Evolutionary conservation across 2,888 invertebrate genomes (phyloP).

Genomic region (Hirtodrosophila histrioides): DNA sequence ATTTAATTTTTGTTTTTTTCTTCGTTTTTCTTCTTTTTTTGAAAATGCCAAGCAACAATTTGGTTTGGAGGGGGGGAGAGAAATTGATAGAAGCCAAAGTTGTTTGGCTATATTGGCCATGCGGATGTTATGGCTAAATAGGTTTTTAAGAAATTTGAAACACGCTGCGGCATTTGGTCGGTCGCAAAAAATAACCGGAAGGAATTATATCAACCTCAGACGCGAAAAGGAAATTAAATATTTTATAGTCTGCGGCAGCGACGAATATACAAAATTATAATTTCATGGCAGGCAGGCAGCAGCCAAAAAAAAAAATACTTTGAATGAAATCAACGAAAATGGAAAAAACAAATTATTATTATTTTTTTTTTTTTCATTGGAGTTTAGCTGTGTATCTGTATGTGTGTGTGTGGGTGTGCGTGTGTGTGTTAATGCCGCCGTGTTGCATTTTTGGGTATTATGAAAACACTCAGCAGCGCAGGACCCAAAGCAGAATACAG

Average conservation of each 20-base stretch:
- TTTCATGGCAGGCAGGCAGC: conserved; percentile 40
- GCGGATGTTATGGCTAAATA: conserved; percentile 54
- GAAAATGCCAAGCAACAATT: conserved; percentile 12
- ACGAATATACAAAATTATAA: conserved; percentile 60
- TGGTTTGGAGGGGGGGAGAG: conserved; percentile 5
- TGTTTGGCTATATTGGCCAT: conserved; percentile 42
- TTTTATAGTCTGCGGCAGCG: conserved; percentile 73
- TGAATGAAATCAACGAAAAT: conserved; percentile 66
- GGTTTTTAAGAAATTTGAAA: conserved; percentile 67
- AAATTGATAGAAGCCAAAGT: conserved; percentile 35
- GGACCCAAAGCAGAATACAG: conserved; percentile 9
- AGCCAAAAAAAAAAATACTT: conserved; percentile 43
- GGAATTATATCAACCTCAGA: conserved; percentile 74
- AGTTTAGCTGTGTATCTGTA: neutral
- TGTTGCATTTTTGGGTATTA: conserved; percentile 67
- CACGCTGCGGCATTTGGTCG: conserved; percentile 38
- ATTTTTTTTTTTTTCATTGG: conserved; percentile 4
- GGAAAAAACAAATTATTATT: conserved; percentile 46
- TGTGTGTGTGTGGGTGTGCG: conserved; percentile 10
- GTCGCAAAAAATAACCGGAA: conserved; percentile 70
- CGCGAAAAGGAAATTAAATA: conserved; percentile 76
- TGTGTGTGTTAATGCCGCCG: conserved; percentile 48
- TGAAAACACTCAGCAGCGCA: conserved; percentile 35
- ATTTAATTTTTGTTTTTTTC: conserved; percentile 47
- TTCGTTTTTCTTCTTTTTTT: too few relatives aligned